Base-by-base conservation (phyloP, 1,140 invertebrate genomes). In the Drosophila eugracilis region DNA sequence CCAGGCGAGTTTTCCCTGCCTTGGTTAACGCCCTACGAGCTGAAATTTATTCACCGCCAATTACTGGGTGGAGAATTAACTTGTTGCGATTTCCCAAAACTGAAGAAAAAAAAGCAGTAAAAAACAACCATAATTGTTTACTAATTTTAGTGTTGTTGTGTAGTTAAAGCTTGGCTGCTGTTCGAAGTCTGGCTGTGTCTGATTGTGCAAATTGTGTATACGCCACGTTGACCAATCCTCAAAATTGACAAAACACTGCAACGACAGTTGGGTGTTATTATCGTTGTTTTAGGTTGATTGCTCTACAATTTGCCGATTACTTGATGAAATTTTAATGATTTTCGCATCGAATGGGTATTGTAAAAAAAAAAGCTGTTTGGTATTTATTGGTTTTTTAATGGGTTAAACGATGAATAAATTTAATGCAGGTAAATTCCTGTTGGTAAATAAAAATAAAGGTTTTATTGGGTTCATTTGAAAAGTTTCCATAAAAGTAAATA, bases 111-210 rank as follows among this genome's bases (percentile, higher is more conserved):
- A n/a, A n/a, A n/a, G n/a, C n/a, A n/a, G n/a, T n/a, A n/a, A n/a
- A n/a, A n/a, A n/a, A n/a, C n/a, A 83, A 83, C 75, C 83, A 86
- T 88, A 83, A 86, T 86, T 86, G 83, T 86, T 88, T 75, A 83
- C 83, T 83, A 88, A 88, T 88, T 78, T 55, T 52, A 42, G 55
- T 53, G 59, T 60, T 70, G 41, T 44, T 55, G 76, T 75, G 32
- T 47, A 22, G 60, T 67, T 53, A 26, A 26, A 26, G 26, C 7
- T 32, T 12, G 28, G 30, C 30, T 32, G 30, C 30, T 10, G 10
- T 3, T n/a, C n/a, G n/a, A n/a, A n/a, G n/a, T n/a, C n/a, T 1
- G 30, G 0, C 30, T 32, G 30, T 32, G 1, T 42, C n/a, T 14
- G 47, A 62, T 81, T 81, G 78, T 85, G 80, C 77, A 85, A 86